Percentiles rank a stretch among this genome's conserved stretches.
Conservation (phyloP, 2,113 vertebrate genomes). For the Orientallactaga bullata region DNA sequence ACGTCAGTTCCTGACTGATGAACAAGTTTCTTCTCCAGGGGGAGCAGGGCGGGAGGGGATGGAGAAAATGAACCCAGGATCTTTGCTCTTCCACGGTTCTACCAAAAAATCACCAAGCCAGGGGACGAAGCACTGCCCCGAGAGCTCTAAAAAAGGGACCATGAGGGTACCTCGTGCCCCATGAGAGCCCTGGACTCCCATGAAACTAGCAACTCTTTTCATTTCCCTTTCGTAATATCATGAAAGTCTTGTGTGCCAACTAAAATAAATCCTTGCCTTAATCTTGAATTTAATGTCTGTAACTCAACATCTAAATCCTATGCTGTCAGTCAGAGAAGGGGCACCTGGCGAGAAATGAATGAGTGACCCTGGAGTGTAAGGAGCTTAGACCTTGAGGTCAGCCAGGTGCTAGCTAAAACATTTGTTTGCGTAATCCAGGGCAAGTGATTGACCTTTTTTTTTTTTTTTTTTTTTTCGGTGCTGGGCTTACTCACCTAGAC, state of each 20-base stretch:
- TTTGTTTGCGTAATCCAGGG: neutral
- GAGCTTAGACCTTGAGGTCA: neutral
- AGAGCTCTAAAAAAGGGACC: neutral
- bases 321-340: neutral
- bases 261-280: neutral
- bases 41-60: neutral
- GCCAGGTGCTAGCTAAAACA: neutral
- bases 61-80: neutral
- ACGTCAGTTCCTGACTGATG: slow-evolving; percentile 68
- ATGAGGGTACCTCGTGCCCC: neutral
- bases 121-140: neutral
- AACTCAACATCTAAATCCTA: slow-evolving; percentile 37
- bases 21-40: slow-evolving; percentile 41
- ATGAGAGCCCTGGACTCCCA: neutral
- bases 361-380: neutral
- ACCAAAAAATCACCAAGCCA: neutral
- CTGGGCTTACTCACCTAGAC: neutral
- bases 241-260: neutral
- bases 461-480: too few species aligned
- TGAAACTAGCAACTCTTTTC: neutral
- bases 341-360: neutral
- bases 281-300: neutral
- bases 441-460: neutral
- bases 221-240: neutral
- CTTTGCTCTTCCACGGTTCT: slow-evolving; percentile 13